These are phyloP conservation scores for Microplitis manilae DNA, from an alignment of 2,888 invertebrate genomes.

Conservation along the genomic window DNA sequence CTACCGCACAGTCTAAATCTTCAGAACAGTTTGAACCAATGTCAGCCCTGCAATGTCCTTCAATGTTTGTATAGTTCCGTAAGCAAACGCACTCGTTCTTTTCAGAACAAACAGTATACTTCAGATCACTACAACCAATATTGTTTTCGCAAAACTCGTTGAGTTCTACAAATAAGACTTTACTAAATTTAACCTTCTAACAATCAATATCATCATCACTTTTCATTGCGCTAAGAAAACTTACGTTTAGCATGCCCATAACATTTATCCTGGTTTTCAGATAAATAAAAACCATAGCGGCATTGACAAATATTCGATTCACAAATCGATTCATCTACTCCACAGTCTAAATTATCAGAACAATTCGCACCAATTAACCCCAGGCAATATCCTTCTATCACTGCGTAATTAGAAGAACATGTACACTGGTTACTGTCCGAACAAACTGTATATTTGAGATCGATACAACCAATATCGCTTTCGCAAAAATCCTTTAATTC, in stretches of 20 bases:
- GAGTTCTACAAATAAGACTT: too few species aligned
- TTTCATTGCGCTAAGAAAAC: too few species aligned
- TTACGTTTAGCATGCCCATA: background rate
- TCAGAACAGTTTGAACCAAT: too few species aligned
- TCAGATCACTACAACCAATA: too few species aligned
- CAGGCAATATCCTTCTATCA: background rate
- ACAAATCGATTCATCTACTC: background rate
- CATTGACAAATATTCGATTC: background rate
- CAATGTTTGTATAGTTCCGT: too few species aligned
- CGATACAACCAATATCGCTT: background rate
- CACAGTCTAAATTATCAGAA: background rate
- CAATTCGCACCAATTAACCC: background rate
- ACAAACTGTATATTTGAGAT: background rate
- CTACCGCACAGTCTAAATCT: too few species aligned
- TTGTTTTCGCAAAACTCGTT: too few species aligned
- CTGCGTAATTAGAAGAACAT: background rate
- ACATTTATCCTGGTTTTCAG: background rate
- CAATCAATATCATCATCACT: too few species aligned
- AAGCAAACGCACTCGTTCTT: too few species aligned
- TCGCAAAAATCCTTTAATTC: background rate
- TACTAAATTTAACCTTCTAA: too few species aligned
- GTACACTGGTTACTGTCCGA: background rate
- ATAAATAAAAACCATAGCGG: background rate
- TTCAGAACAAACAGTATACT: too few species aligned
- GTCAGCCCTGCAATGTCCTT: too few species aligned